phyloP scores from a whole-genome alignment of 2,797 vertebrate genomes.

The Anguilla obscura region DNA sequence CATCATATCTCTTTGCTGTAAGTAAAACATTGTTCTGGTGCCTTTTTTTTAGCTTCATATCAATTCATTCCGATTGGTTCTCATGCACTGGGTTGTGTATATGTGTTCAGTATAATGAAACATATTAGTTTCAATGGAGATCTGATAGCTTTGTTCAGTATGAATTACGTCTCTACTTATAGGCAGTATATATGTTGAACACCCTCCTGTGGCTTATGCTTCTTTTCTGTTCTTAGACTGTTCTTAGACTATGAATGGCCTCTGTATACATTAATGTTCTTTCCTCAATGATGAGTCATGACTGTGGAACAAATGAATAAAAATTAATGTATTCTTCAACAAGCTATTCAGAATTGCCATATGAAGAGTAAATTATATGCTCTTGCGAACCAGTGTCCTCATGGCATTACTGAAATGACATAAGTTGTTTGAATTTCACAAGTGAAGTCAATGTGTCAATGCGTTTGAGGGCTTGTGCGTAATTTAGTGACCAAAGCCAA shows the following conservation, averaged over 20 bases:
- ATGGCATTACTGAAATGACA: not conserved
- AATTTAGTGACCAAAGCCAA: not conserved
- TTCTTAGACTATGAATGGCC: not conserved
- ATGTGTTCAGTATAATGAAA: not conserved
- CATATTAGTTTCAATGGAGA: not conserved
- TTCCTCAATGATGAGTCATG: not conserved
- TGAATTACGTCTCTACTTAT: not conserved
- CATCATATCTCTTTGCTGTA: conserved; percentile 97
- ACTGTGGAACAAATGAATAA: not conserved
- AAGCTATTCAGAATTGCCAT: not conserved
- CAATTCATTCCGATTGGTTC: not conserved
- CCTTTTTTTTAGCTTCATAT: not conserved
- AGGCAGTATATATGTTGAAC: not conserved
- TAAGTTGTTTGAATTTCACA: not conserved
- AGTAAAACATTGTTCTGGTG: conserved; percentile 61
- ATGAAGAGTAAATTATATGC: not conserved
- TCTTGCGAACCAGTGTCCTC: not conserved
- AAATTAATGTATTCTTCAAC: not conserved
- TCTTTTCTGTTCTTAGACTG: not conserved
- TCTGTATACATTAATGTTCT: not conserved
- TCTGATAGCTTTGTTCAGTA: not conserved
- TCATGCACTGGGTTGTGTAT: not conserved
- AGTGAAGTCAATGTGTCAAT: not conserved
- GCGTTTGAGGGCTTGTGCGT: not conserved
- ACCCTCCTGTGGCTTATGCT: not conserved